Evolutionary conservation across 2,888 invertebrate genomes (phyloP).

Genomic region (Pristionchus mayeri): DNA sequence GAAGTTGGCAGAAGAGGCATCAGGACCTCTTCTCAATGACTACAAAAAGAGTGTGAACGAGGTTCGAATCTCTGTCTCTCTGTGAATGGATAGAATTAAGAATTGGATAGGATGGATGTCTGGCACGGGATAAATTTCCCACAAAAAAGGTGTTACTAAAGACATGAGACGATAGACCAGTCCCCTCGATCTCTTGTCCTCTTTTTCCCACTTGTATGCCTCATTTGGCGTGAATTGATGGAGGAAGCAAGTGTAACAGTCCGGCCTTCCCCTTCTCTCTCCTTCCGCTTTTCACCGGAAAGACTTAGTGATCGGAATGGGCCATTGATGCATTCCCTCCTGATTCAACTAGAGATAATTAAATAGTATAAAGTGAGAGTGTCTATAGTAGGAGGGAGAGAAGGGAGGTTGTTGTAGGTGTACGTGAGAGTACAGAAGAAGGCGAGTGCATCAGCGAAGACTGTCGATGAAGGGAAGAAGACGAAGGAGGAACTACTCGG

Average conservation of each 20-base stretch:
- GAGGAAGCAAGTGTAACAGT: constrained; percentile 33
- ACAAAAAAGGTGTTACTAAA: constrained; percentile 1
- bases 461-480: constrained; percentile 26
- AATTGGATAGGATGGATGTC: neutral
- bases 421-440: constrained; percentile 33
- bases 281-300: neutral
- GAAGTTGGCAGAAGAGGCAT: constrained; percentile 88
- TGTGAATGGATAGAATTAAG: neutral
- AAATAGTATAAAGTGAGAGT: neutral
- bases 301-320: neutral
- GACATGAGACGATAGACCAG: constrained; percentile 1
- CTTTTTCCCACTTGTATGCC: constrained; percentile 22
- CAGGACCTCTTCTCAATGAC: constrained; percentile 79
- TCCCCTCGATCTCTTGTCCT: neutral
- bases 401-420: constrained; percentile 32
- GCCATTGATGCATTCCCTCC: neutral
- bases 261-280: neutral
- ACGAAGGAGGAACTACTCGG: neutral
- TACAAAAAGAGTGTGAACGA: constrained; percentile 69
- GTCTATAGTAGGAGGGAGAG: too few species aligned
- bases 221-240: constrained; percentile 30
- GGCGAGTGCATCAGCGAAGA: neutral
- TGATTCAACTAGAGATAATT: neutral
- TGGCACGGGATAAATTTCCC: neutral
- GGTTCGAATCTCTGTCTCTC: constrained; percentile 51